Conservation (phyloP, 2,113 vertebrate genomes). For the Perognathus longimembris region DNA sequence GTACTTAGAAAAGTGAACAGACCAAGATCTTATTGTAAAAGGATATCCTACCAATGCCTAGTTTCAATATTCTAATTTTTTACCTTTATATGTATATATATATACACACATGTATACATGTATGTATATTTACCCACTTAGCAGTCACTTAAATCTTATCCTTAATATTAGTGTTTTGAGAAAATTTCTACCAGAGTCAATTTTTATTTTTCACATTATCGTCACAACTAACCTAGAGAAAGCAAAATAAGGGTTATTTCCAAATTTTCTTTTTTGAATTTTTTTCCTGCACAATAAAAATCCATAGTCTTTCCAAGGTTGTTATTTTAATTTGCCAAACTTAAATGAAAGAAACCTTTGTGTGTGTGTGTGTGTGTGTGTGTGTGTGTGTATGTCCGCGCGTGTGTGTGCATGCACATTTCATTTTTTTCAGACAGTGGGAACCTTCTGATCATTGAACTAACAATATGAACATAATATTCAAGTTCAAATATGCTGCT, state of each 20-base stretch:
- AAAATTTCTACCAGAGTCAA: neutral
- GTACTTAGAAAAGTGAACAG: neutral
- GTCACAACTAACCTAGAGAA: neutral
- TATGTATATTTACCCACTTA: neutral
- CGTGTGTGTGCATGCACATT: neutral
- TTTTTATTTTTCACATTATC: neutral
- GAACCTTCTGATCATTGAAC: neutral
- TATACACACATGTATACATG: neutral
- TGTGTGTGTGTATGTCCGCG: neutral
- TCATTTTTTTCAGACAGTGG: neutral
- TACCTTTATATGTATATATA: neutral
- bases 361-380: neutral
- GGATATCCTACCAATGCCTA: neutral
- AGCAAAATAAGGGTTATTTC: neutral
- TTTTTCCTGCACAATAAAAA: slow-evolving; percentile 6
- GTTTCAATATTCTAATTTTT: neutral
- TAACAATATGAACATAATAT: neutral
- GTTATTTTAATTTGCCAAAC: neutral
- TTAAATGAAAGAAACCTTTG: neutral
- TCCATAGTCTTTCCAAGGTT: neutral
- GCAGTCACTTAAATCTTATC: neutral
- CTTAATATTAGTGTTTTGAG: neutral
- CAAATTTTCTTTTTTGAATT: neutral
- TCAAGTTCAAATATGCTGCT: neutral
- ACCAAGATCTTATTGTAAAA: neutral